phyloP scores from a whole-genome alignment of 1,140 invertebrate species.

The Sarcophaga bullata region DNA sequence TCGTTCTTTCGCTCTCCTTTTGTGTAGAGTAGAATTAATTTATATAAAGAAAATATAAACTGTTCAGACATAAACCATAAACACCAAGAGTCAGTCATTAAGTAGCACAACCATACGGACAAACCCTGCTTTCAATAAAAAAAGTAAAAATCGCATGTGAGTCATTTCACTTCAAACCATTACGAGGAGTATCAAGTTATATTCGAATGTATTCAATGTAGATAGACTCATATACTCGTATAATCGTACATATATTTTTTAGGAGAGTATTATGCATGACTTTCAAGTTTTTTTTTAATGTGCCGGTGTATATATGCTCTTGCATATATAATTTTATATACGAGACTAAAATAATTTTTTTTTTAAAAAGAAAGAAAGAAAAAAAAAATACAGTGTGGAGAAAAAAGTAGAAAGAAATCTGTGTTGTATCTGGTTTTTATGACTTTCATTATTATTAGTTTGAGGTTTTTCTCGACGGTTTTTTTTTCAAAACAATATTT shows the following conservation, averaged over 20 bases:
- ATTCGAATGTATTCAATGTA: no score
- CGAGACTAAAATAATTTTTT: no score
- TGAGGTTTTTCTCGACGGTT: background rate
- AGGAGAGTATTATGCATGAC: no score
- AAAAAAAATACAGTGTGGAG: background rate
- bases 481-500: no score
- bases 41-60: background rate
- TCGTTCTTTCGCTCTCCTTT: background rate
- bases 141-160: background rate
- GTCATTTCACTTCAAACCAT: no score
- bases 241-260: no score
- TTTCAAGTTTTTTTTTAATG: no score
- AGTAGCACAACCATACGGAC: background rate
- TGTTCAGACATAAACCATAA: background rate
- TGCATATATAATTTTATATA: no score
- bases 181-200: no score
- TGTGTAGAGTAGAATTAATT: background rate
- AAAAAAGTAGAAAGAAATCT: background rate
- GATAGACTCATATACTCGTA: no score
- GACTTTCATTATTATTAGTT: conserved; percentile 10
- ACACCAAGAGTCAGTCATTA: conserved; percentile 4
- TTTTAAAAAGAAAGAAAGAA: no score
- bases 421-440: conserved; percentile 10
- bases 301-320: no score
- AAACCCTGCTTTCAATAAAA: background rate